Percentiles rank a stretch among this genome's conserved stretches.
Conservation (phyloP, 2,888 invertebrate genomes). For the Keiferia lycopersicella region DNA sequence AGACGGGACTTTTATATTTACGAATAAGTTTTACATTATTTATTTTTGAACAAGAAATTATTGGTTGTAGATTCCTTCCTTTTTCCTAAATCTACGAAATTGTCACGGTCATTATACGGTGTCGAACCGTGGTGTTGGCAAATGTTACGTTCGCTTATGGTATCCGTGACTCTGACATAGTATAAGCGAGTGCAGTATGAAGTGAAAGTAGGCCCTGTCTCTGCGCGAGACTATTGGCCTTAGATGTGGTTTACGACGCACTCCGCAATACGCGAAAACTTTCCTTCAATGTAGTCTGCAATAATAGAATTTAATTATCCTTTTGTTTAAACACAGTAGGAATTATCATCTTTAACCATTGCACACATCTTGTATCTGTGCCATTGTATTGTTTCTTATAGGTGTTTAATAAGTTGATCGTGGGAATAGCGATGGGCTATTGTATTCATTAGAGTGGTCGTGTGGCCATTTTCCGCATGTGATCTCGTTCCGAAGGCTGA, state of each 20-base stretch:
- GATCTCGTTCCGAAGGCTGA: conserved; percentile 39
- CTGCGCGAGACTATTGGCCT: conserved; percentile 15
- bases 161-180: not conserved
- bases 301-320: conserved; percentile 2
- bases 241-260: conserved; percentile 15
- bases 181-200: conserved; percentile 9
- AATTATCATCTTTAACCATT: conserved; percentile 7
- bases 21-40: too few relatives aligned
- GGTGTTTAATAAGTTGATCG: conserved; percentile 26
- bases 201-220: conserved; percentile 29
- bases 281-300: conserved; percentile 6
- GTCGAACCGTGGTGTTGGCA: not conserved
- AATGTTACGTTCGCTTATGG: not conserved
- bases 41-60: too few relatives aligned
- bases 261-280: conserved; percentile 3
- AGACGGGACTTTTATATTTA: too few relatives aligned
- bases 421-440: conserved; percentile 28
- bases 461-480: conserved; percentile 35
- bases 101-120: not conserved
- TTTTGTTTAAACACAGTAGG: conserved; percentile 13
- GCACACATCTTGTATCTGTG: conserved; percentile 10
- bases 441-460: conserved; percentile 14
- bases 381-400: conserved; percentile 28
- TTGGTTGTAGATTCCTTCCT: too few relatives aligned
- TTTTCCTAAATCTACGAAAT: not conserved